Conservation (phyloP, 2,113 vertebrate species). For the Chaetorhynchus papuensis region DNA sequence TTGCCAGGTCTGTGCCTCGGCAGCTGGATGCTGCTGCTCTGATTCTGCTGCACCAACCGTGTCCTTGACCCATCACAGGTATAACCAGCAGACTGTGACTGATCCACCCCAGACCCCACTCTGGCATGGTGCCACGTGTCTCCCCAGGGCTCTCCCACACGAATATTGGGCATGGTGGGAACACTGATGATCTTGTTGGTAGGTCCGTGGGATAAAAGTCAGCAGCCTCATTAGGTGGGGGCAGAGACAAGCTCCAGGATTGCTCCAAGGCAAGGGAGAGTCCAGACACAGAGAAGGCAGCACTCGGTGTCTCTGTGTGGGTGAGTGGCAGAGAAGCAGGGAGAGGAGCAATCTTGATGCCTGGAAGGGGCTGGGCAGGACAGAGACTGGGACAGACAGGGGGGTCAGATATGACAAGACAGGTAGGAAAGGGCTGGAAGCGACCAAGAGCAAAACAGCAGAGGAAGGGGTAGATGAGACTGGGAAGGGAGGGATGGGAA, state of each 20-base stretch:
- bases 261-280: not conserved
- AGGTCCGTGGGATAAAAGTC: not conserved
- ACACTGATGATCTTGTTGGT: not conserved
- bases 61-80: not conserved
- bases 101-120: not conserved
- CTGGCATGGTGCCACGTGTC: not conserved
- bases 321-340: not conserved
- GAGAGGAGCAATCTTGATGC: not conserved
- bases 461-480: not conserved
- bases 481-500: not conserved
- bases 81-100: not conserved
- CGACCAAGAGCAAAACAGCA: not conserved
- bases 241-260: fast-evolving
- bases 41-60: not conserved
- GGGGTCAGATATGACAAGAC: not conserved
- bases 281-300: not conserved
- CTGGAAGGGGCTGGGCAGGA: not conserved
- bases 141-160: not conserved
- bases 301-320: fast-evolving
- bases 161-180: fast-evolving
- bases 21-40: not conserved
- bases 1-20: fast-evolving
- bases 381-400: not conserved
- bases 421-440: not conserved
- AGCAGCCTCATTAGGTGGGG: not conserved